Percentiles rank a stretch among this genome's conserved stretches.
Evolutionary conservation across 2,888 invertebrate genomes (phyloP).

Genomic region (Pherbina coryleti): DNA sequence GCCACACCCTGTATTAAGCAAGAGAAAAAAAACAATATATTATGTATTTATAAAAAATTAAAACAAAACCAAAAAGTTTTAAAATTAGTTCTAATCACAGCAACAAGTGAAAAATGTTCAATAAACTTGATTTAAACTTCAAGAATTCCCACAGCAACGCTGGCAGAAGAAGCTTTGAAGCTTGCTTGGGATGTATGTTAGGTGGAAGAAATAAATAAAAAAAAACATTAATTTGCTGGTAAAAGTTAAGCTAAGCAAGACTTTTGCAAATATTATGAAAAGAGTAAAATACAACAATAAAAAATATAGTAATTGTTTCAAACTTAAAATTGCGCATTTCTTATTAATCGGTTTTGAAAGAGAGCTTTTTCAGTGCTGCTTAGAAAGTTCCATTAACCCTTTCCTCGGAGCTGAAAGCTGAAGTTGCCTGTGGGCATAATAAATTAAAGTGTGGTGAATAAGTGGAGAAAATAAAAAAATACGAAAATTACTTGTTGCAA

Average conservation of each 20-base stretch:
- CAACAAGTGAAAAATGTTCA: background rate
- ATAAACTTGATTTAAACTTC: background rate
- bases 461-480: too few relatives aligned
- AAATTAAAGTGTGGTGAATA: too few relatives aligned
- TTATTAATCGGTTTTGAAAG: background rate
- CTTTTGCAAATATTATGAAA: constrained; percentile 25
- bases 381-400: too few relatives aligned
- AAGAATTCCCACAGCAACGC: background rate
- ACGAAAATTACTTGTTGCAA: too few relatives aligned
- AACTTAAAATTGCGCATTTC: background rate
- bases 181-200: background rate
- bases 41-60: background rate
- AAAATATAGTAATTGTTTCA: constrained; percentile 37
- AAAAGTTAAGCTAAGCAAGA: background rate
- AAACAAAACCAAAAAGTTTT: constrained; percentile 1
- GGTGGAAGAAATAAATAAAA: background rate
- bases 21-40: background rate
- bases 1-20: constrained; percentile 14
- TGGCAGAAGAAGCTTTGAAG: background rate
- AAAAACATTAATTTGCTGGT: background rate
- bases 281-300: background rate
- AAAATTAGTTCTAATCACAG: background rate
- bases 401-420: too few relatives aligned
- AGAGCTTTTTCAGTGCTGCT: too few relatives aligned
- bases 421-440: too few relatives aligned